Evolutionary conservation across 2,888 invertebrate genomes (phyloP).

Genomic region (Melinopterus prodromus): DNA sequence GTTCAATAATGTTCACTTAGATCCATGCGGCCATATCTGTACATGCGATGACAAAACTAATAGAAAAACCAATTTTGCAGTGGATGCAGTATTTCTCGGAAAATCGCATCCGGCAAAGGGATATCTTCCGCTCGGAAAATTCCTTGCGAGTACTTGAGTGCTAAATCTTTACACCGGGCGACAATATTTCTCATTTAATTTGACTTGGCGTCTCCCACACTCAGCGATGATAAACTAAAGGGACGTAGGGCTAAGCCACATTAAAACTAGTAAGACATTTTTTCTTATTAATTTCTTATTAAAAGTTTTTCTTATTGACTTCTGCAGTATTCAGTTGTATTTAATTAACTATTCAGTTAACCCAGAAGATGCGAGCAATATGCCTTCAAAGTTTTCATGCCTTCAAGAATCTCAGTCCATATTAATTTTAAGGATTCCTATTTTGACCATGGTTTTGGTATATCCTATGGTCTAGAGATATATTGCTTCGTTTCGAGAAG

Average conservation of each 20-base stretch:
- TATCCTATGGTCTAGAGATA: no score
- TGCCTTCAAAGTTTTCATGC: no score
- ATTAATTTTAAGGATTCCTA: no score
- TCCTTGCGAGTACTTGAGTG: not conserved
- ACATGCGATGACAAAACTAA: not conserved
- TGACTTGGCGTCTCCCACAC: not conserved
- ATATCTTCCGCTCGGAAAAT: not conserved
- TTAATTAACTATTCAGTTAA: no score
- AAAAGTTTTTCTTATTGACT: not conserved
- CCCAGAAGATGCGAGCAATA: no score
- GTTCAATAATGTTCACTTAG: not conserved
- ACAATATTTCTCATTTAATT: constrained; percentile 4
- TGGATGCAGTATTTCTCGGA: not conserved
- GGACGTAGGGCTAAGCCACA: not conserved
- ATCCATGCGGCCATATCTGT: not conserved
- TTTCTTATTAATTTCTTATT: no score
- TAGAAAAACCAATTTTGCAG: not conserved
- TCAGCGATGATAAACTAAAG: not conserved
- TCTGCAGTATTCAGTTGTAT: not conserved
- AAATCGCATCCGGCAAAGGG: not conserved
- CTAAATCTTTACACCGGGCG: not conserved
- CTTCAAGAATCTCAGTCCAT: no score
- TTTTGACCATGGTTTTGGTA: no score
- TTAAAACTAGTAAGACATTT: no score
- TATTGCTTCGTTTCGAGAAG: not conserved